Percentiles rank a stretch among this genome's conserved stretches.
phyloP scores from a whole-genome alignment of 53 echinoderm and acorn worm species.

The Pentamera pediparva region DNA sequence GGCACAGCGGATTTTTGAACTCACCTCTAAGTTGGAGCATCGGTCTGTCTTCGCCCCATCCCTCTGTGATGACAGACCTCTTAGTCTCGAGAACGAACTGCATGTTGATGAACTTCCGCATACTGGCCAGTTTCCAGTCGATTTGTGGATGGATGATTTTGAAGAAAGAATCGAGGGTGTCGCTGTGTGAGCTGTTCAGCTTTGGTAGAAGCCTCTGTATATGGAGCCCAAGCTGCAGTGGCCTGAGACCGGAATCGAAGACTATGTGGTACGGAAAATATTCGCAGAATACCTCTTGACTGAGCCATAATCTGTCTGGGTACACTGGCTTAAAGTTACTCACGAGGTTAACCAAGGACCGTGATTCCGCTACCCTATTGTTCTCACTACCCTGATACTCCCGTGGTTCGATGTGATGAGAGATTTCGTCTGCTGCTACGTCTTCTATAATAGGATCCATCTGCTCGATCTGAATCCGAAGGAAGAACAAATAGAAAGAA shows the following conservation, averaged over 20 bases:
- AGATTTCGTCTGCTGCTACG: too few species aligned
- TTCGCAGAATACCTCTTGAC: slow-evolving; percentile 85
- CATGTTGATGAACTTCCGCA: slow-evolving; percentile 94
- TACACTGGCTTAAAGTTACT: slow-evolving; percentile 60
- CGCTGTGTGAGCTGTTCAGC: slow-evolving; percentile 58
- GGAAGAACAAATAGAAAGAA: too few species aligned
- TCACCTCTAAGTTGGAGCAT: slow-evolving; percentile 92
- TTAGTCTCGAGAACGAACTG: slow-evolving; percentile 93
- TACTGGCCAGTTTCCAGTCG: slow-evolving; percentile 80
- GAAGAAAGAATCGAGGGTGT: slow-evolving; percentile 66
- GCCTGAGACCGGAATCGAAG: slow-evolving; percentile 66
- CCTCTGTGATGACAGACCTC: slow-evolving; percentile 60
- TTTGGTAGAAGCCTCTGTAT: slow-evolving; percentile 85
- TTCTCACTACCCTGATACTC: too few species aligned
- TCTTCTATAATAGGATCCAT: too few species aligned
- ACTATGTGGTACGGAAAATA: slow-evolving; percentile 94
- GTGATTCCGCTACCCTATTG: too few species aligned
- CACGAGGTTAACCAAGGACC: slow-evolving; percentile 7
- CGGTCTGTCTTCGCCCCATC: slow-evolving; percentile 70
- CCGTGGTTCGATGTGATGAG: too few species aligned
- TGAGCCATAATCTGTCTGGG: slow-evolving; percentile 93
- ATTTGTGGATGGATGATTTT: slow-evolving; percentile 92
- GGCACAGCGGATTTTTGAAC: neutral
- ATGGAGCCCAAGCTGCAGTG: slow-evolving; percentile 83
- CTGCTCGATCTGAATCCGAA: too few species aligned